Conservation (phyloP, 2,113 vertebrate species). For the Phocoena sinus region DNA sequence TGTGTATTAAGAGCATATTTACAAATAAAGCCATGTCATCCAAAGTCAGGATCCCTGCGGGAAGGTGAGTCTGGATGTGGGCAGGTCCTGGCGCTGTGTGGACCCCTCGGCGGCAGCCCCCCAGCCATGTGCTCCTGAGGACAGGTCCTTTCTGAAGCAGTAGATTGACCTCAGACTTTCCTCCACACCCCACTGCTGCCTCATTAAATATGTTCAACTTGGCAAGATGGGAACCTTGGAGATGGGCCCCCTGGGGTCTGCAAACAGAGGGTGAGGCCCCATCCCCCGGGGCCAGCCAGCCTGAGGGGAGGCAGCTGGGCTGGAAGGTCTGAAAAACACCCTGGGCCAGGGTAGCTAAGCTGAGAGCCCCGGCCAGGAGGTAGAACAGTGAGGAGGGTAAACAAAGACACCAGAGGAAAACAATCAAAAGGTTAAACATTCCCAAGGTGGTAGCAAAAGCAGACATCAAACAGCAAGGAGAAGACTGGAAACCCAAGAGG, state of each 20-base stretch:
- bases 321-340: conserved; percentile 6
- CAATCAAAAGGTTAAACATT: not conserved
- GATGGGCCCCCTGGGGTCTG: not conserved
- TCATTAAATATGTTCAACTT: not conserved
- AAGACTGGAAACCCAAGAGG: not conserved
- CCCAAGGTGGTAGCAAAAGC: conserved; percentile 39
- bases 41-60: conserved; percentile 49
- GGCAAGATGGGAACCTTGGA: not conserved
- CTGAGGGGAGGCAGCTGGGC: not conserved
- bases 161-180: not conserved
- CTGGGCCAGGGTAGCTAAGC: conserved; percentile 45
- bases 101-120: not conserved
- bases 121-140: not conserved
- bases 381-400: conserved; percentile 59
- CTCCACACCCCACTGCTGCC: not conserved
- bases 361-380: conserved; percentile 58
- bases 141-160: not conserved
- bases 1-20: conserved; percentile 77
- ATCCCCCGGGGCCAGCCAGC: not conserved
- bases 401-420: conserved; percentile 53
- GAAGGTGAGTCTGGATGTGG: conserved; percentile 42
- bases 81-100: accelerated
- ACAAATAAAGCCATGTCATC: conserved; percentile 72
- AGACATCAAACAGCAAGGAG: not conserved
- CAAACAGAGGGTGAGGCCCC: not conserved